Base-by-base conservation (phyloP, 2,113 vertebrate genomes). In the Gallinago jamesoni region DNA sequence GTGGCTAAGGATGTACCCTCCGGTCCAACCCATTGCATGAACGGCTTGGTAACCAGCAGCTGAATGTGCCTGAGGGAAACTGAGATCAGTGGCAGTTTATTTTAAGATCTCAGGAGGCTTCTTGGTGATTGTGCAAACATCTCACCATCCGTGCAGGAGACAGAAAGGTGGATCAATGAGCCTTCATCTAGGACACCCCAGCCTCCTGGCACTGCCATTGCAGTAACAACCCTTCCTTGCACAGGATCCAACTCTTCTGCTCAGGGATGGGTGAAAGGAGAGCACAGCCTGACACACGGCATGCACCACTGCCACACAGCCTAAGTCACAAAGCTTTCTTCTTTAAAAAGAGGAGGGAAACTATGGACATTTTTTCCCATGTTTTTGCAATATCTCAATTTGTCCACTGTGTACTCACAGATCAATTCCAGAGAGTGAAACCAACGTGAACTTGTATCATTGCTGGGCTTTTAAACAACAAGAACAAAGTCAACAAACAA, bases 351-450 rank as follows among this genome's bases (percentile, higher is more conserved):
- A 24, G 7, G 84, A 57, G 41, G 7, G 23, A 10, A 91, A 13
- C 3, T 22, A 7, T 11, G 37, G 81, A 33, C 24, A 3, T 35
- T 2, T 84, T 73, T 45, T 13, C 37, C 76, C 76, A 67, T n/a
- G 7, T 30, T 89, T 94, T 68, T 60, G n/a, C 80, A 72, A 8
- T 81, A 72, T 63, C 69, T 94, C 48, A 18, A 12, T 93, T 90
- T 87, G 43, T 67, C 79, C 43, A n/a, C 60, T 47, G 50, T 64
- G 80, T 66, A 63, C 4, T 3, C 68, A 48, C 64, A 75, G 86
- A 94, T 94, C 95, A 92, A 84, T 96, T 84, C 60, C 69, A 75
- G 64, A 52, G 77, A 92, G 92, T 43, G 64, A 92, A 88, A 60
- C 84, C 60, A 10, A 72, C 2, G 2, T 52, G 73, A 94, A 84